A percentile compares a stretch with the other conserved stretches of the same genome.
Conservation (phyloP, 2,797 vertebrate species). For the Pangasius krempfi region DNA sequence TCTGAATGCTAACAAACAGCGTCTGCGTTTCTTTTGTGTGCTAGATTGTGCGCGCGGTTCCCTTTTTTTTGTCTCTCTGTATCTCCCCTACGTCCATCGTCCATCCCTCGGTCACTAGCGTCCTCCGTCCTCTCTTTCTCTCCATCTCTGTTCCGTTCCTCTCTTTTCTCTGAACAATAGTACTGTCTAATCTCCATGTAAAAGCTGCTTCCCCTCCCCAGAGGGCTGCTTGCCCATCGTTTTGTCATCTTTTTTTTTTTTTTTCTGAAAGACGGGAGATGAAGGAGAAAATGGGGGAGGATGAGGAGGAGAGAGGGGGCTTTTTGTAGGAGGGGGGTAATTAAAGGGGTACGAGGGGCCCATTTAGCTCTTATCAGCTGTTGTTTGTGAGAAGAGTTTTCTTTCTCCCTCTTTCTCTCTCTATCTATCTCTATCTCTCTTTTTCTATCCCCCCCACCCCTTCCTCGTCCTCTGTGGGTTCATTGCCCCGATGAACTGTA, state of each 20-base stretch:
- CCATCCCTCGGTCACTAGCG: slow-evolving; percentile 13
- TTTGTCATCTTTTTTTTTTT: slow-evolving; percentile 43
- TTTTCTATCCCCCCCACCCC: not conserved
- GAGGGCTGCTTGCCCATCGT: slow-evolving; percentile 42
- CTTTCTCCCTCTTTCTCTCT: not conserved
- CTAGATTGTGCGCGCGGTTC: not conserved
- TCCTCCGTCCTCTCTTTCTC: not conserved
- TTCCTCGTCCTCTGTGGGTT: slow-evolving; percentile 27
- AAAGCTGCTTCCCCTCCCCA: slow-evolving; percentile 90
- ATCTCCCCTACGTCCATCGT: not conserved
- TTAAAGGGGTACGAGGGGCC: slow-evolving; percentile 37
- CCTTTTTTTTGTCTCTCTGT: not conserved
- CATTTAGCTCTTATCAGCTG: slow-evolving; percentile 48
- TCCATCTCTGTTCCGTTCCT: not conserved
- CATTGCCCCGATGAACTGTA: slow-evolving; percentile 46
- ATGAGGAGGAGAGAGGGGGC: slow-evolving; percentile 14
- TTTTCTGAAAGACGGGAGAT: slow-evolving; percentile 36
- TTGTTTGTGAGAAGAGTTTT: slow-evolving; percentile 32
- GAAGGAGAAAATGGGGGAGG: slow-evolving; percentile 39
- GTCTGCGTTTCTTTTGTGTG: slow-evolving; percentile 7
- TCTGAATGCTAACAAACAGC: not conserved
- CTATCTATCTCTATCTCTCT: too few relatives aligned
- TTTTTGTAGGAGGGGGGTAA: not conserved
- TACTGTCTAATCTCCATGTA: slow-evolving; percentile 89
- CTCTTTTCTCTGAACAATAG: slow-evolving; percentile 42